Conservation (phyloP, 2,888 invertebrate species). For the Chymomyza amoena region DNA sequence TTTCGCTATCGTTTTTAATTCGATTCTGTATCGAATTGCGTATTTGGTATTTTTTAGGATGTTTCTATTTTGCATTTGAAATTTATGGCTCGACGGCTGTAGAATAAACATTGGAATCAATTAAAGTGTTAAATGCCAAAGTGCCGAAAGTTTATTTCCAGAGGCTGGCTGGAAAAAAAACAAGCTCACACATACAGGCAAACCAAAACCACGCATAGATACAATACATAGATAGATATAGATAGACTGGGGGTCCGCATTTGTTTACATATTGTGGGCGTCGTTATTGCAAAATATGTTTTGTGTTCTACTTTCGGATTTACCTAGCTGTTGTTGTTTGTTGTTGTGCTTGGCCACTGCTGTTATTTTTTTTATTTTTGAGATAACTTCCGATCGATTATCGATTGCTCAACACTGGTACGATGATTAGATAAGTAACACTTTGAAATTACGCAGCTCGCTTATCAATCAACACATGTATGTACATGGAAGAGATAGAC, state of each 20-base stretch:
- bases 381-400: slow-evolving; percentile 58
- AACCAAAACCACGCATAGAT: background rate
- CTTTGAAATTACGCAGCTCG: slow-evolving; percentile 28
- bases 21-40: background rate
- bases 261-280: slow-evolving; percentile 48
- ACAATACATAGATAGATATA: background rate
- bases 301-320: slow-evolving; percentile 41
- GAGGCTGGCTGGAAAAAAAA: slow-evolving; percentile 31
- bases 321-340: slow-evolving; percentile 1
- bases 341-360: slow-evolving; percentile 8
- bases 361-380: slow-evolving; percentile 12
- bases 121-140: slow-evolving; percentile 52
- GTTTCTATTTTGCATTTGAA: background rate
- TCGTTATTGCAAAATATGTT: slow-evolving; percentile 54
- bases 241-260: background rate
- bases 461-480: slow-evolving; percentile 33
- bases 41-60: background rate
- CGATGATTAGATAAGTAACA: slow-evolving; percentile 39
- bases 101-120: slow-evolving; percentile 40
- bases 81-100: background rate
- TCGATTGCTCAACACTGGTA: slow-evolving; percentile 26
- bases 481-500: slow-evolving; percentile 17
- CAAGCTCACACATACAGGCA: slow-evolving; percentile 13
- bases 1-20: background rate
- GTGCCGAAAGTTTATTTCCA: slow-evolving; percentile 64